Conservation (phyloP, 1,140 invertebrate species). For the Brachystomella parvula region DNA sequence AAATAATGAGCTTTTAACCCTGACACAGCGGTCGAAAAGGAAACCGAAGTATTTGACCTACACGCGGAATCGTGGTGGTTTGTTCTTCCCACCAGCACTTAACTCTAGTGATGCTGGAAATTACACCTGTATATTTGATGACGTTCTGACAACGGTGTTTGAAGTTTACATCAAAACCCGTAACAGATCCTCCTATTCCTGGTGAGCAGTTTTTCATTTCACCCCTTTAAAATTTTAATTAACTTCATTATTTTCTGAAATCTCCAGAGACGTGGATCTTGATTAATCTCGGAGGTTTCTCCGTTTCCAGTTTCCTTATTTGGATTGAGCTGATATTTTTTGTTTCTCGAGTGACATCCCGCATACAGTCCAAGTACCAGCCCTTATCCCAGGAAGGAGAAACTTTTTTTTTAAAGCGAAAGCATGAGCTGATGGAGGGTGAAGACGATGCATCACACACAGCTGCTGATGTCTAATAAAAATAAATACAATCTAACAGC, state of each 20-base stretch:
- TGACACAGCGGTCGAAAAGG: background rate
- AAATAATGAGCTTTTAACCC: background rate
- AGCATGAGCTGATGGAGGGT: background rate
- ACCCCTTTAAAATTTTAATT: background rate
- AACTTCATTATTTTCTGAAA: background rate
- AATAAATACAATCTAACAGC: too few species aligned
- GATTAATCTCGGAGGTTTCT: background rate
- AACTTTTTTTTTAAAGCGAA: background rate
- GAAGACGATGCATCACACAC: background rate
- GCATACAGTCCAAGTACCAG: background rate
- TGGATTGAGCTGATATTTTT: background rate
- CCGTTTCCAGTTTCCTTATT: background rate
- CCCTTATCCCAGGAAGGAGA: background rate
- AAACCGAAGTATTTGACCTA: background rate
- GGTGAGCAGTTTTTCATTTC: background rate
- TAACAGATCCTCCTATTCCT: background rate
- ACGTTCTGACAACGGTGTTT: background rate
- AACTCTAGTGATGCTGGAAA: background rate
- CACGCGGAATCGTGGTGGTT: conserved; percentile 1
- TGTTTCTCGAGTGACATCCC: background rate
- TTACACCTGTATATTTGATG: background rate
- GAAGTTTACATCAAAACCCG: background rate
- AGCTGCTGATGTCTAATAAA: too few species aligned
- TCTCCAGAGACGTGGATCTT: background rate
- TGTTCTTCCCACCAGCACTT: background rate